phyloP scores from a whole-genome alignment of 2,888 invertebrate genomes.

The Melipona beecheii region DNA sequence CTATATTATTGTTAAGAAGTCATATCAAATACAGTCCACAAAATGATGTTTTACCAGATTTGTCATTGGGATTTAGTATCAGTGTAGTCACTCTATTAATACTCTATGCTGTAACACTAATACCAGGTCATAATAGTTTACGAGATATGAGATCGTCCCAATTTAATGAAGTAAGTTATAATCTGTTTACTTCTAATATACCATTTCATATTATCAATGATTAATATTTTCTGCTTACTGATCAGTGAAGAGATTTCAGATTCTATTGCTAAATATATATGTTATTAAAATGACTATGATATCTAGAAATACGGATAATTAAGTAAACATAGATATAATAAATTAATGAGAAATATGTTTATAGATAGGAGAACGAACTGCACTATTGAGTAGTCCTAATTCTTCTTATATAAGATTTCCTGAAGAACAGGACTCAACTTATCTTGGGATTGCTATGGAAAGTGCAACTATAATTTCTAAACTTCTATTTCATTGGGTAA shows the following conservation, averaged over 20 bases:
- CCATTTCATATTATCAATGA: conserved; percentile 45
- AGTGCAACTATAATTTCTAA: conserved; percentile 89
- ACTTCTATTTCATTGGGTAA: conserved; percentile 95
- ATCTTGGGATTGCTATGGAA: conserved; percentile 94
- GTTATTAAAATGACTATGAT: conserved; percentile 53
- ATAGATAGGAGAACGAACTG: conserved; percentile 87
- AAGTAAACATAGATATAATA: conserved; percentile 58
- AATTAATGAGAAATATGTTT: conserved; percentile 65
- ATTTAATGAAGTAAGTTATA: conserved; percentile 58
- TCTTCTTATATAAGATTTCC: conserved; percentile 88
- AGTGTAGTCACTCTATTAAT: conserved; percentile 87
- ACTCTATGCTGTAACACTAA: conserved; percentile 89
- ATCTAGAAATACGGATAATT: conserved; percentile 59
- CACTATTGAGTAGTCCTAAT: conserved; percentile 84
- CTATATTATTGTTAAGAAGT: conserved; percentile 86
- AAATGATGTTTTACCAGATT: conserved; percentile 79
- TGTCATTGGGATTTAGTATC: conserved; percentile 87
- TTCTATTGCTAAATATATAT: conserved; percentile 32
- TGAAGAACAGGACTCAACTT: conserved; percentile 88
- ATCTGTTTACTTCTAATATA: conserved; percentile 45
- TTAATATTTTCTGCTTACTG: conserved; percentile 39
- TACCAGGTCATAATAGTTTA: conserved; percentile 86
- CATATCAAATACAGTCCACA: conserved; percentile 83
- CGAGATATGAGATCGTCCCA: conserved; percentile 78
- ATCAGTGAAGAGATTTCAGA: conserved; percentile 49